phyloP scores from a whole-genome alignment of 1,140 invertebrate species.

The Colletes latitarsis region DNA sequence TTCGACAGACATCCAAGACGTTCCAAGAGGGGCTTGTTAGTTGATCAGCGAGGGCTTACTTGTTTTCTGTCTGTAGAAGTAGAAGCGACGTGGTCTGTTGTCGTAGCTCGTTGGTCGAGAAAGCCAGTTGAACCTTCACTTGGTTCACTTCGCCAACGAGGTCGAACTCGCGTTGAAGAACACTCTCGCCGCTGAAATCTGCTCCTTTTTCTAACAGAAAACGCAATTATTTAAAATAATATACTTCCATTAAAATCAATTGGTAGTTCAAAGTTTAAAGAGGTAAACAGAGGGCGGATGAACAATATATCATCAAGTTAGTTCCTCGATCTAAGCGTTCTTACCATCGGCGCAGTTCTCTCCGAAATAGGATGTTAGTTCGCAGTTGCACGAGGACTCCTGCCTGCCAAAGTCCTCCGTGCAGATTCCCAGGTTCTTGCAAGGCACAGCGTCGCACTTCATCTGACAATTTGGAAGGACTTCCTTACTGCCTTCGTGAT shows the following conservation, averaged over 20 bases:
- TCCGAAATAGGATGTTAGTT: slow-evolving; percentile 93
- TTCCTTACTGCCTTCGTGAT: slow-evolving; percentile 87
- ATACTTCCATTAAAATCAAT: too few relatives aligned
- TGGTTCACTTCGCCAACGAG: slow-evolving; percentile 86
- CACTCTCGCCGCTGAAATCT: slow-evolving; percentile 92
- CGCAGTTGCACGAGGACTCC: slow-evolving; percentile 92
- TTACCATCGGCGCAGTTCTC: slow-evolving; percentile 85
- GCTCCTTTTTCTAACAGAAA: slow-evolving; percentile 90
- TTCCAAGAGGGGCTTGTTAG: not conserved
- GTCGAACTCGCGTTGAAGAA: slow-evolving; percentile 88
- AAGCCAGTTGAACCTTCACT: slow-evolving; percentile 90
- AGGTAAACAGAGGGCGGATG: too few relatives aligned
- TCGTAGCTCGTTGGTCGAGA: slow-evolving; percentile 89
- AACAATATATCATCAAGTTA: too few relatives aligned
- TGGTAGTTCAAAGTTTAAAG: too few relatives aligned
- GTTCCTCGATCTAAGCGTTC: too few relatives aligned
- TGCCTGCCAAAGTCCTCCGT: slow-evolving; percentile 94
- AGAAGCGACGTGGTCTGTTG: slow-evolving; percentile 89
- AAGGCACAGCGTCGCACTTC: slow-evolving; percentile 93
- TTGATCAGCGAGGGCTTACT: slow-evolving; percentile 78
- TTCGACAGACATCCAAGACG: slow-evolving; percentile 52
- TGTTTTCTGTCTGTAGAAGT: slow-evolving; percentile 90
- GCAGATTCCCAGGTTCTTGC: slow-evolving; percentile 93
- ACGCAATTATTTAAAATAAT: slow-evolving; percentile 65
- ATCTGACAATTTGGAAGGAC: slow-evolving; percentile 92